Percentiles rank a stretch among this genome's conserved stretches.
phyloP scores from a whole-genome alignment of 2,113 vertebrate genomes.

The Megaceryle maxima region DNA sequence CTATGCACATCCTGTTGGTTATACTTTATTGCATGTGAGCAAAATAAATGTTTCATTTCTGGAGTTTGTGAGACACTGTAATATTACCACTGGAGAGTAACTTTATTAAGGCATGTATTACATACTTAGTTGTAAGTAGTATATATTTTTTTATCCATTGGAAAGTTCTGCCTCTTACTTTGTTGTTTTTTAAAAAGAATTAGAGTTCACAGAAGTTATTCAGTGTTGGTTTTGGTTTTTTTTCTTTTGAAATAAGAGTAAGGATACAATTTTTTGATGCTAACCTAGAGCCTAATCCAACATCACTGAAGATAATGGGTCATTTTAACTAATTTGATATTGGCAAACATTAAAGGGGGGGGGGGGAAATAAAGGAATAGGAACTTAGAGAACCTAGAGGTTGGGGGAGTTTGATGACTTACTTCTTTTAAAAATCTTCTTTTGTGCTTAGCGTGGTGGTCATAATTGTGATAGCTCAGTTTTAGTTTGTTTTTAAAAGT shows the following conservation, averaged over 20 bases:
- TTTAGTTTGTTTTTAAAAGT: neutral
- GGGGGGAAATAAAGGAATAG: too few relatives aligned
- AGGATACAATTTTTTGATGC: neutral
- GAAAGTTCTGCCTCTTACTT: neutral
- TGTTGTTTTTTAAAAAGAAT: neutral
- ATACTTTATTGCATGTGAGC: neutral
- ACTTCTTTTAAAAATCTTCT: neutral
- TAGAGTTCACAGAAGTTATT: neutral
- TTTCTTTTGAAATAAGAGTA: neutral
- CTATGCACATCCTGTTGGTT: neutral
- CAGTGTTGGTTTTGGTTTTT: neutral
- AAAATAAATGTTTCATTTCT: neutral
- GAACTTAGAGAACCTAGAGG: neutral
- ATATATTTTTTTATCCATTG: neutral
- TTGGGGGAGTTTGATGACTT: neutral
- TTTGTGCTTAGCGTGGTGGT: neutral
- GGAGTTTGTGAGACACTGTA: neutral
- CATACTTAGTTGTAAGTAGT: neutral
- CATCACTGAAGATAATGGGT: neutral
- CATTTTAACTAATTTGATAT: neutral
- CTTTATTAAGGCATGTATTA: neutral
- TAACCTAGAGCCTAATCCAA: neutral
- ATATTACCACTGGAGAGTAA: neutral
- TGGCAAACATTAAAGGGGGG: neutral
- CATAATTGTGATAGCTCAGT: neutral